A percentile compares a stretch with the other conserved stretches of the same genome.
These are phyloP conservation scores for Trilocha varians DNA, from an alignment of 2,888 invertebrate species.

Conservation along the genomic window DNA sequence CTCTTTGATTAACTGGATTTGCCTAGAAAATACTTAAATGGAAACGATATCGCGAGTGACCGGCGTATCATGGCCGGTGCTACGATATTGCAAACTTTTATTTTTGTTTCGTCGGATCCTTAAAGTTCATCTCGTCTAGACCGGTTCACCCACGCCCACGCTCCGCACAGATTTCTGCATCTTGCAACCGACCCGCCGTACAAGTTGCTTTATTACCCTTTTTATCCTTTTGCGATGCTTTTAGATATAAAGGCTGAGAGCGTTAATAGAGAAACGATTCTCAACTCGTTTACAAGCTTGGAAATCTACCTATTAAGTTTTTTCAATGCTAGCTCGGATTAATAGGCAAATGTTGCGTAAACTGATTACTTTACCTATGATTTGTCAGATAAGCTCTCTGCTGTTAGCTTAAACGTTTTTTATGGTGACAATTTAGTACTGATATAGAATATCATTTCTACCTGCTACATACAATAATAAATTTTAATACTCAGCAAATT, in stretches of 20 bases:
- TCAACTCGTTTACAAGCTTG: too few relatives aligned
- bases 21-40: conserved; percentile 15
- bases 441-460: too few relatives aligned
- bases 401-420: too few relatives aligned
- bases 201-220: conserved; percentile 65
- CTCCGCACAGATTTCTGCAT: conserved; percentile 70
- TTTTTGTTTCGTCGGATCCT: conserved; percentile 61
- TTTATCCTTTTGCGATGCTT: conserved; percentile 63
- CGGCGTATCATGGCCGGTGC: conserved; percentile 38
- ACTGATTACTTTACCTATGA: too few relatives aligned
- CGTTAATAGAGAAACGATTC: conserved; percentile 57
- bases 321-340: too few relatives aligned
- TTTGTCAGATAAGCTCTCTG: too few relatives aligned
- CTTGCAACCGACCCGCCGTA: conserved; percentile 65
- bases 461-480: too few relatives aligned
- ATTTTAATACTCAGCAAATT: not conserved
- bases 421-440: not conserved
- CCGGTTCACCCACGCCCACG: conserved; percentile 65
- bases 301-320: too few relatives aligned
- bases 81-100: conserved; percentile 44
- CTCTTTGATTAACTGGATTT: too few relatives aligned
- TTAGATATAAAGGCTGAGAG: conserved; percentile 48
- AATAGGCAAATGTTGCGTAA: too few relatives aligned
- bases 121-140: conserved; percentile 71
- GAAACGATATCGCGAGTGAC: conserved; percentile 15